Evolutionary conservation across 2,888 invertebrate species (phyloP).

Genomic region (Fragum fragum): DNA sequence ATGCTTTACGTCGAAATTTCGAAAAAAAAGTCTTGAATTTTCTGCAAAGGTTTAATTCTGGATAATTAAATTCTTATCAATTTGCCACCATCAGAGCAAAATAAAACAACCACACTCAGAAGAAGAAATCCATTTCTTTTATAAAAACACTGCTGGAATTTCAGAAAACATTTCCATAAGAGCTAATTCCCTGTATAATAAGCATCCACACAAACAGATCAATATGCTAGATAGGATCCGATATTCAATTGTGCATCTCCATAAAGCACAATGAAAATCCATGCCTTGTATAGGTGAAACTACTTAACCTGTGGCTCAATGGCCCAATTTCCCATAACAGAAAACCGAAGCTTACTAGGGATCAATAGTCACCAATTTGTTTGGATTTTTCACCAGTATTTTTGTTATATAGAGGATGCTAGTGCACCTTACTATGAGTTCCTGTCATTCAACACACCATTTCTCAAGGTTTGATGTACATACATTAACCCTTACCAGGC

Average conservation of each 20-base stretch:
- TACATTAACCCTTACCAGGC: no score
- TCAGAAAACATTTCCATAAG: not conserved
- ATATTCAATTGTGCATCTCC: slow-evolving; percentile 14
- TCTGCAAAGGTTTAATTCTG: no score
- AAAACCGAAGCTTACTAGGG: no score
- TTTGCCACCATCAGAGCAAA: not conserved
- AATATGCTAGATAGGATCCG: slow-evolving; percentile 16
- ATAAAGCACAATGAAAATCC: slow-evolving; percentile 12
- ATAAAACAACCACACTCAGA: not conserved
- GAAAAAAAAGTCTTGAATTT: no score
- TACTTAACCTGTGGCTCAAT: slow-evolving; percentile 3
- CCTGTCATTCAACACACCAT: no score
- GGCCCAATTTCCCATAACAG: not conserved
- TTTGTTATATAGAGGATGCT: no score
- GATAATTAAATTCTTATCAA: no score
- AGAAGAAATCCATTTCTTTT: not conserved
- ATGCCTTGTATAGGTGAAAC: slow-evolving; percentile 18
- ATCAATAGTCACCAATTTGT: no score
- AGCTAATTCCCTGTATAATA: not conserved
- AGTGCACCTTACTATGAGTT: no score
- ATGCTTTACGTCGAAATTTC: no score
- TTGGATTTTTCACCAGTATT: no score
- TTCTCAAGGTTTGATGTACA: no score
- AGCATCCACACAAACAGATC: not conserved
- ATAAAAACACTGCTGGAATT: not conserved